Evolutionary conservation across 64 coral and sea anemone genomes (phyloP).

Genomic region (Pocillopora damicornis): DNA sequence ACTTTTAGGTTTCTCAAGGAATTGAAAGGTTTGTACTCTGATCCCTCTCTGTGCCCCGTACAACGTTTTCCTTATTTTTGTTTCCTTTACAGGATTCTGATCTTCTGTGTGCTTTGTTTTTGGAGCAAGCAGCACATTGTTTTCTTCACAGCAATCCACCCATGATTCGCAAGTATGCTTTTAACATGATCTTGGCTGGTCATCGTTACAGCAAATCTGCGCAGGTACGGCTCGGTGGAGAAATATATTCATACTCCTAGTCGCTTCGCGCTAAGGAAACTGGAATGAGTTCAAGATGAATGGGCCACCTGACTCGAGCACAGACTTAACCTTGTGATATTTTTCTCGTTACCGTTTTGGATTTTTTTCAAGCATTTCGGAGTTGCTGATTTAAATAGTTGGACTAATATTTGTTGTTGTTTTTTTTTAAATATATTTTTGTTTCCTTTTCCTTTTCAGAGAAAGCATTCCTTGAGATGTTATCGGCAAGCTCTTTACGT

Average conservation of each 20-base stretch:
- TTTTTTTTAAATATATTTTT: not conserved
- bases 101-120: conserved; percentile 82
- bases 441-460: conserved; percentile 23
- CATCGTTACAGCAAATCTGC: conserved; percentile 95
- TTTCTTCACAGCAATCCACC: conserved; percentile 80
- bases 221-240: conserved; percentile 45
- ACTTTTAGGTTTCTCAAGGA: too few relatives aligned
- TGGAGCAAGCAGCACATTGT: conserved; percentile 96
- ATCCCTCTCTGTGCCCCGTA: too few relatives aligned
- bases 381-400: too few relatives aligned
- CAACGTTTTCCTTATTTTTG: not conserved
- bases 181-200: conserved; percentile 98
- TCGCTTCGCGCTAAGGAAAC: not conserved
- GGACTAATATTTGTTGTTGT: not conserved
- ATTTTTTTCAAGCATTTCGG: too few relatives aligned
- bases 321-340: too few relatives aligned
- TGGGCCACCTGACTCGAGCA: too few relatives aligned
- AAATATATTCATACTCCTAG: not conserved
- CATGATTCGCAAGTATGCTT: conserved; percentile 97
- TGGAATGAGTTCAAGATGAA: not conserved
- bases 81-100: conserved; percentile 80
- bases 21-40: too few relatives aligned
- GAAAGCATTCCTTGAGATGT: conserved; percentile 93
- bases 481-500: conserved; percentile 93
- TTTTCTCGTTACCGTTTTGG: too few relatives aligned